Evolutionary conservation across 2,888 invertebrate genomes (phyloP).

Genomic region (Yponomeuta plumbellus): DNA sequence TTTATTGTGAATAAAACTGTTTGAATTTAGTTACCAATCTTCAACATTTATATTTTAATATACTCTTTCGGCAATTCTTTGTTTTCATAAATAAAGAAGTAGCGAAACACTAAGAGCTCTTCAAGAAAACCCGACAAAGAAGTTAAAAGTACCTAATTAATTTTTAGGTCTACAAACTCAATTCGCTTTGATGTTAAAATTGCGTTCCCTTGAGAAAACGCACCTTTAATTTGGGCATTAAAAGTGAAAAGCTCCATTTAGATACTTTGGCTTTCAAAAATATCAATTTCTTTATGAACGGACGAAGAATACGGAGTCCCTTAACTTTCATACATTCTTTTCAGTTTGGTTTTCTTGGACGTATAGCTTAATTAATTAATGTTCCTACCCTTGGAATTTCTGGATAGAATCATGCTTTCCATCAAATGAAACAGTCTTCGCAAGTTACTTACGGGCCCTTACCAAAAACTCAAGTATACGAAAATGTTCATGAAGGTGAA

Average conservation of each 20-base stretch:
- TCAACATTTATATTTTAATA: too few relatives aligned
- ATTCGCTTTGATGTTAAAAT: slow-evolving; percentile 26
- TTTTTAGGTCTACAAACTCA: slow-evolving; percentile 30
- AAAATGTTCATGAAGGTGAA: too few relatives aligned
- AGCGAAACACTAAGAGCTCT: not conserved
- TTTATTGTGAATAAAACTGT: too few relatives aligned
- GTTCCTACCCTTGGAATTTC: slow-evolving; percentile 18
- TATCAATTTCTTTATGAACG: slow-evolving; percentile 27
- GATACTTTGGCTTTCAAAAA: slow-evolving; percentile 21
- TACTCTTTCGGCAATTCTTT: not conserved
- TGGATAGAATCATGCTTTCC: not conserved
- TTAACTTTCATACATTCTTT: slow-evolving; percentile 32
- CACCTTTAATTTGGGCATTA: slow-evolving; percentile 18
- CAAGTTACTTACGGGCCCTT: not conserved
- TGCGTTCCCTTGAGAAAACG: slow-evolving; percentile 18
- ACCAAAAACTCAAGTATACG: too few relatives aligned
- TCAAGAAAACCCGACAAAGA: not conserved
- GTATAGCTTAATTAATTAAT: slow-evolving; percentile 39
- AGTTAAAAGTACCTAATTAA: slow-evolving; percentile 29
- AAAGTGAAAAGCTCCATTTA: slow-evolving; percentile 13
- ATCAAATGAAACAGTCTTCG: not conserved
- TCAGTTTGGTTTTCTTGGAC: slow-evolving; percentile 34
- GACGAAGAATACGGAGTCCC: slow-evolving; percentile 29
- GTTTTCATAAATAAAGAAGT: not conserved
- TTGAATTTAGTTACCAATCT: too few relatives aligned